Base-by-base conservation (phyloP, 1,140 invertebrate genomes). In the Rhyzopertha dominica region DNA sequence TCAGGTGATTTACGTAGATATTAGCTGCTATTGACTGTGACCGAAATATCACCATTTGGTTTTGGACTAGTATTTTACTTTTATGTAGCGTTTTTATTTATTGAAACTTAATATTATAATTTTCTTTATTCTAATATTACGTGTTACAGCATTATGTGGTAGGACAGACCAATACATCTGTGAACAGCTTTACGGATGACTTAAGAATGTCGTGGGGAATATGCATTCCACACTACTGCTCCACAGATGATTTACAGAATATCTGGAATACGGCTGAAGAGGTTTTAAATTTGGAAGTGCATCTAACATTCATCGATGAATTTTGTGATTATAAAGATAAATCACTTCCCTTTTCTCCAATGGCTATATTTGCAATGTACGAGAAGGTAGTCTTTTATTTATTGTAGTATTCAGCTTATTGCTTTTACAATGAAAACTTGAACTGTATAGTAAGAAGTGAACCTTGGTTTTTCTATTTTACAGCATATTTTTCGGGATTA, bases 381-480 rank as follows among this genome's bases (percentile, higher is more conserved):
- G 34, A 2, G 18, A 10, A 12, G 10, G 10, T 25, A 17, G 5
- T 18, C 9, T 12, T 20, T 1, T 23, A 34, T 35, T 19, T 5
- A 19, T 22, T 17, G 31, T 28, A 40, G 24, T 29, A 17, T 38
- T 48, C 26, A 69, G 65, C n/a, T n/a, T n/a, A n/a, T n/a, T n/a
- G n/a, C n/a, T n/a, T n/a, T n/a, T n/a, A n/a, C n/a, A n/a, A n/a
- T n/a, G n/a, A n/a, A n/a, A n/a, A n/a, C n/a, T n/a, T n/a, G n/a
- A n/a, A 26, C 29, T 40, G 22, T n/a, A n/a, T n/a, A n/a, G n/a
- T n/a, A n/a, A n/a, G n/a, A n/a, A n/a, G n/a, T n/a, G n/a, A n/a
- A n/a, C n/a, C n/a, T n/a, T 60, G 66, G 56, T 58, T 64, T 60
- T 41, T 62, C 59, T 54, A 60, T 63, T 56, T 52, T n/a, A n/a